Evolutionary conservation across 2,888 invertebrate genomes (phyloP).

Genomic region (Drosophila algonquin): DNA sequence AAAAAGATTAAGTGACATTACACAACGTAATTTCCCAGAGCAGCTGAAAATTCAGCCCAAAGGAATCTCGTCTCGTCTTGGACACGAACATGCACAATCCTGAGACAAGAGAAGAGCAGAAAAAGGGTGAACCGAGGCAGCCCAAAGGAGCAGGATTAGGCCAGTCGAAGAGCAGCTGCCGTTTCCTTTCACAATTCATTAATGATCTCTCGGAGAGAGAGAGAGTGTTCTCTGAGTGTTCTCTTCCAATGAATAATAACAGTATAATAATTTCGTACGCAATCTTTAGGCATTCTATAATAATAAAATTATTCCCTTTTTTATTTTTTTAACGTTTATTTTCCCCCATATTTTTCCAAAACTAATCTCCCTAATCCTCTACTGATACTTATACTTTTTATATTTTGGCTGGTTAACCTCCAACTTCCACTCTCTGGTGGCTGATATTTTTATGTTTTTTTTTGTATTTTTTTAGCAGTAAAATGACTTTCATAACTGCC

Average conservation of each 20-base stretch:
- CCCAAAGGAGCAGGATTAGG: slow-evolving; percentile 32
- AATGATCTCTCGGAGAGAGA: slow-evolving; percentile 53
- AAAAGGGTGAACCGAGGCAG: slow-evolving; percentile 58
- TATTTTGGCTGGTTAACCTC: neutral
- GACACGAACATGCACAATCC: slow-evolving; percentile 41
- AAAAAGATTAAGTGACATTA: slow-evolving; percentile 67
- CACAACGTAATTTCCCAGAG: slow-evolving; percentile 68
- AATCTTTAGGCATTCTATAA: neutral
- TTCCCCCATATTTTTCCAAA: neutral
- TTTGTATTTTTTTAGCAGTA: neutral
- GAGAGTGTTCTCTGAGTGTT: neutral
- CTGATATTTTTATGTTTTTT: neutral
- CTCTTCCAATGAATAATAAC: neutral
- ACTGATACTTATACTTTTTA: neutral
- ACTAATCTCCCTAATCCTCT: neutral
- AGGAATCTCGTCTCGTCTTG: no score
- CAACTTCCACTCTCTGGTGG: neutral
- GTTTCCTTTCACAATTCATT: slow-evolving; percentile 54
- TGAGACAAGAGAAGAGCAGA: slow-evolving; percentile 12
- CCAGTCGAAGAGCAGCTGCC: slow-evolving; percentile 49
- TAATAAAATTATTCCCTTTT: neutral
- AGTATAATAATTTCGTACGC: neutral
- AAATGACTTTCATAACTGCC: slow-evolving; percentile 53
- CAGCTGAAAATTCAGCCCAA: slow-evolving; percentile 37
- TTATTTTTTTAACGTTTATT: neutral